These are phyloP conservation scores for Charaxes varanes DNA, from an alignment of 1,140 invertebrate genomes.

Conservation along the genomic window DNA sequence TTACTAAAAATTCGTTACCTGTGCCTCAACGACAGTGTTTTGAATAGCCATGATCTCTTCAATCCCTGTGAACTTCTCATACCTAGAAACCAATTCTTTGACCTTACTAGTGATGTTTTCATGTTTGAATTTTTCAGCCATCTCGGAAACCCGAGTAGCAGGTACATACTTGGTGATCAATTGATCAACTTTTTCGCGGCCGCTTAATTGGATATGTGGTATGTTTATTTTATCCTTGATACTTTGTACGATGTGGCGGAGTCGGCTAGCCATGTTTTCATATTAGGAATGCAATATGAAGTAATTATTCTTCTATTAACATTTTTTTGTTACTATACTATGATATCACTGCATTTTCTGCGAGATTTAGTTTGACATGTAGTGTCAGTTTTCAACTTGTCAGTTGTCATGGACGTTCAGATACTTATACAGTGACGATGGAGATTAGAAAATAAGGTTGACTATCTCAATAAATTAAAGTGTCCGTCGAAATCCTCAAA, in stretches of 20 bases:
- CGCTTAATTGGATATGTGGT: constrained; percentile 30
- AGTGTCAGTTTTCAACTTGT: too few relatives aligned
- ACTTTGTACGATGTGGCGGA: constrained; percentile 48
- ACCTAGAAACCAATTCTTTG: constrained; percentile 53
- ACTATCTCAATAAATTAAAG: too few relatives aligned
- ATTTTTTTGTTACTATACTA: constrained; percentile 34
- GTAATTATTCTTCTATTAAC: constrained; percentile 27
- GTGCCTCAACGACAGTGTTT: constrained; percentile 65
- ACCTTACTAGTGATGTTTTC: constrained; percentile 44
- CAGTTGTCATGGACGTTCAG: too few relatives aligned
- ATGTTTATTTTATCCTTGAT: constrained; percentile 53
- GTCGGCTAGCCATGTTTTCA: constrained; percentile 57
- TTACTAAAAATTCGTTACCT: too few relatives aligned
- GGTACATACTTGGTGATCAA: constrained; percentile 54
- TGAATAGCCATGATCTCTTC: constrained; percentile 70
- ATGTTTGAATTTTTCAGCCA: constrained; percentile 57
- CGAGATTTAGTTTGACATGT: too few relatives aligned
- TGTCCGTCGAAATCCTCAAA: too few relatives aligned
- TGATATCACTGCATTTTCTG: constrained; percentile 43
- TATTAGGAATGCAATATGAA: constrained; percentile 36
- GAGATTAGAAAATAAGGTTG: too few relatives aligned
- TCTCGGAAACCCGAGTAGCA: constrained; percentile 40
- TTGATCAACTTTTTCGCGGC: constrained; percentile 54
- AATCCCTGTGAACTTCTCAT: constrained; percentile 71
- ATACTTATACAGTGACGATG: too few relatives aligned